Evolutionary conservation across 2,113 vertebrate species (phyloP).

Genomic region (Corynorhinus townsendii): DNA sequence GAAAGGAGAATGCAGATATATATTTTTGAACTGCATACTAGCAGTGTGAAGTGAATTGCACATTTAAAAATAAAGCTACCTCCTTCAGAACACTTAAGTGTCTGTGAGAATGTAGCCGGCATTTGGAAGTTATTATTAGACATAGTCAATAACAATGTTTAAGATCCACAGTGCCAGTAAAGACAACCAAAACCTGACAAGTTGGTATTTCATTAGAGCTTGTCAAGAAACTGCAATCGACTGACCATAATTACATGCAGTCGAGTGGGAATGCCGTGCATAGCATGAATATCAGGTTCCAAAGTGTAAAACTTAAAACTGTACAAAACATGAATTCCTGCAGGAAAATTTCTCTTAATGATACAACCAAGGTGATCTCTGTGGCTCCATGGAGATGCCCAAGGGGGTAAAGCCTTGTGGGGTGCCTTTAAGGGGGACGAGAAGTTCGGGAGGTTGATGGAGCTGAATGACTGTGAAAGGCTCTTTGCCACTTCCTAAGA

Average conservation of each 20-base stretch:
- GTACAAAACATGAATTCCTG: slow-evolving; percentile 30
- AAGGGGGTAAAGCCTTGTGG: background rate
- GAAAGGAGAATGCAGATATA: background rate
- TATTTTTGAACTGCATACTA: slow-evolving; percentile 21
- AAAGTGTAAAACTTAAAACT: slow-evolving; percentile 44
- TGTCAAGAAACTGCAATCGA: slow-evolving; percentile 71
- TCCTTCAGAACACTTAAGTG: slow-evolving; percentile 57
- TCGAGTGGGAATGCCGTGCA: slow-evolving; percentile 23
- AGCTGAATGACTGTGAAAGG: background rate
- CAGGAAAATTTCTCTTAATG: slow-evolving; percentile 33
- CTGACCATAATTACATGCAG: slow-evolving; percentile 57
- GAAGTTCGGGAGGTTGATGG: background rate
- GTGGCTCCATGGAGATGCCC: background rate
- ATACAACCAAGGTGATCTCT: background rate
- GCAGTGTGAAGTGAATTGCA: slow-evolving; percentile 9
- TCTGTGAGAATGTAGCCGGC: slow-evolving; percentile 43
- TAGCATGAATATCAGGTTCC: slow-evolving; percentile 34
- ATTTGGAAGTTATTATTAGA: slow-evolving; percentile 53
- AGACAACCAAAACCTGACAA: slow-evolving; percentile 64
- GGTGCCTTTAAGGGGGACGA: background rate
- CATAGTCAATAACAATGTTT: slow-evolving; percentile 70
- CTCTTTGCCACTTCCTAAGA: background rate
- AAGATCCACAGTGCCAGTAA: slow-evolving; percentile 46
- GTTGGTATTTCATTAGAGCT: slow-evolving; percentile 72
- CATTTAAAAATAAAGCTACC: slow-evolving; percentile 43